Percentiles rank a stretch among this genome's conserved stretches.
These are phyloP conservation scores for Orthosia incerta DNA, from an alignment of 2,888 invertebrate species.

Conservation along the genomic window DNA sequence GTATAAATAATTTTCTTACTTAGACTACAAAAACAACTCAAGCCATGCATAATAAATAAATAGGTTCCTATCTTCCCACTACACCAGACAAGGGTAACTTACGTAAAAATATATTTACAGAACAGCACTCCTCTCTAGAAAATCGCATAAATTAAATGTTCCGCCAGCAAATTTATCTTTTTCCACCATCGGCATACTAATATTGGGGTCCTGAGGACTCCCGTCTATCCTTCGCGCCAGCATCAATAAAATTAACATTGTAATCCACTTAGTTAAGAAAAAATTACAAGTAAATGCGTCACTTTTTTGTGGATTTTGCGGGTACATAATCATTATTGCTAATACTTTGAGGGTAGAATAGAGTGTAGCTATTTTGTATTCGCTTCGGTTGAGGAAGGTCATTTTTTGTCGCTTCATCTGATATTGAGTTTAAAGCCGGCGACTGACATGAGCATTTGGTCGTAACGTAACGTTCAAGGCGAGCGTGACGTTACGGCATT, in stretches of 20 bases:
- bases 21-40: slow-evolving; percentile 33
- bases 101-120: slow-evolving; percentile 67
- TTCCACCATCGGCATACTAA: slow-evolving; percentile 89
- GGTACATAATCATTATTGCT: slow-evolving; percentile 65
- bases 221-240: slow-evolving; percentile 82
- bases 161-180: slow-evolving; percentile 89
- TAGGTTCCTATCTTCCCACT: slow-evolving; percentile 10
- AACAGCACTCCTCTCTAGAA: slow-evolving; percentile 75
- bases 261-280: slow-evolving; percentile 88
- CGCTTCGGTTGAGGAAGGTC: slow-evolving; percentile 4
- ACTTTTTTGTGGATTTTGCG: slow-evolving; percentile 70
- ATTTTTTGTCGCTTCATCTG: background rate
- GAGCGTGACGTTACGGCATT: no score
- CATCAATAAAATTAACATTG: slow-evolving; percentile 91
- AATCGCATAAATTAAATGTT: slow-evolving; percentile 89
- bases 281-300: slow-evolving; percentile 82
- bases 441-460: no score
- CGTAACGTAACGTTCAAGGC: no score
- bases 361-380: slow-evolving; percentile 13
- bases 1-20: background rate
- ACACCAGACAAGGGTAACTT: slow-evolving; percentile 50
- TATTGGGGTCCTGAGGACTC: slow-evolving; percentile 69
- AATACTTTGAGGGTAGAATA: slow-evolving; percentile 36
- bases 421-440: no score
- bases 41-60: slow-evolving; percentile 34